phyloP scores from a whole-genome alignment of 2,797 vertebrate species.

The Sphenopsis melanotis region DNA sequence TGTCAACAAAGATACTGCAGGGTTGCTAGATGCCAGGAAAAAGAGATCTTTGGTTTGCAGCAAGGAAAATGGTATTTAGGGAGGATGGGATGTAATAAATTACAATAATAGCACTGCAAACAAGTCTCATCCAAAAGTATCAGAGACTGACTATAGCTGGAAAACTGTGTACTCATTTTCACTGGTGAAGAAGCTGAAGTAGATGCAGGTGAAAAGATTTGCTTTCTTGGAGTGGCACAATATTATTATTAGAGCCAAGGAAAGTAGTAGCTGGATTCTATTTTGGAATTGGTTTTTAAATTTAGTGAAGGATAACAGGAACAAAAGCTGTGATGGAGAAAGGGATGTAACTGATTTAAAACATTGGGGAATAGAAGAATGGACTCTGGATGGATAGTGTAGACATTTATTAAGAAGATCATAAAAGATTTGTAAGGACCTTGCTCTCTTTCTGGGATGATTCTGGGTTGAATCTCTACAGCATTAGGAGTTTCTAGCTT shows the following conservation, averaged over 20 bases:
- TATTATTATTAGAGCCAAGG: not conserved
- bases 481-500: not conserved
- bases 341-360: not conserved
- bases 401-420: not conserved
- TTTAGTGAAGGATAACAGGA: not conserved
- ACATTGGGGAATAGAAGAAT: not conserved
- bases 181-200: not conserved
- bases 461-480: not conserved
- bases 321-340: not conserved
- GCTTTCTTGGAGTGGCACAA: not conserved
- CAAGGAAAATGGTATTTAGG: conserved; percentile 32
- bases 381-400: not conserved
- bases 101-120: not conserved
- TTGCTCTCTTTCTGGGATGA: not conserved
- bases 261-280: not conserved
- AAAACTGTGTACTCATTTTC: not conserved
- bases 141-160: not conserved
- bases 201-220: not conserved
- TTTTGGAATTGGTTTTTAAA: not conserved
- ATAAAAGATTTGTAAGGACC: not conserved
- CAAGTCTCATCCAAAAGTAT: not conserved
- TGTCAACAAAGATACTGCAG: conserved; percentile 55
- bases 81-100: conserved; percentile 41
- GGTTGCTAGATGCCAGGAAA: conserved; percentile 51
- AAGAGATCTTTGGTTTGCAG: conserved; percentile 29